Evolutionary conservation across 1,140 invertebrate species (phyloP).

Genomic region (Caenorhabditis elegans): DNA sequence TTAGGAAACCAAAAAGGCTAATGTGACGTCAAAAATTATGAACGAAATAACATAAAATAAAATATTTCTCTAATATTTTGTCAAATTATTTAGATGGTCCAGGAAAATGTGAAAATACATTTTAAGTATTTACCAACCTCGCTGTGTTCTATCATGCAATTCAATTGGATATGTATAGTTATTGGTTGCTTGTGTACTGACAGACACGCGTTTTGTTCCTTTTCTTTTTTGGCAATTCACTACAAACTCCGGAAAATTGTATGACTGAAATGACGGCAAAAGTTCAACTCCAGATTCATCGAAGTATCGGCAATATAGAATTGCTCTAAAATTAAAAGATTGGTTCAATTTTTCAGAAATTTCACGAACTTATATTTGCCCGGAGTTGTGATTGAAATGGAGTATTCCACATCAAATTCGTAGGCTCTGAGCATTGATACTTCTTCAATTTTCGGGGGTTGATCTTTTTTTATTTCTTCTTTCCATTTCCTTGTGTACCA

Average conservation of each 20-base stretch:
- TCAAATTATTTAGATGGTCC: too few relatives aligned
- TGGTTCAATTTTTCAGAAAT: background rate
- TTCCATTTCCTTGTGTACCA: background rate
- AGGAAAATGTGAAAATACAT: too few relatives aligned
- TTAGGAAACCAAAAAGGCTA: too few relatives aligned
- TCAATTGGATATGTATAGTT: slow-evolving; percentile 13
- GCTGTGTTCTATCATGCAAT: background rate
- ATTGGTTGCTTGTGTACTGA: background rate
- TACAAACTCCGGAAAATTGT: background rate
- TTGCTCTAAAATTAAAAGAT: background rate
- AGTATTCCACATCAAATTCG: slow-evolving; percentile 17
- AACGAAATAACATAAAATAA: too few relatives aligned
- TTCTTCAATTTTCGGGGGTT: background rate
- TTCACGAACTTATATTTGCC: background rate
- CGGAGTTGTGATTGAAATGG: background rate
- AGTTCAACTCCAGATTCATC: background rate
- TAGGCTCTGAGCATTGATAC: background rate
- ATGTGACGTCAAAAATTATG: too few relatives aligned
- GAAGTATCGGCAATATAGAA: background rate
- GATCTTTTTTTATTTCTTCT: background rate
- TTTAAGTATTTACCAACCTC: background rate
- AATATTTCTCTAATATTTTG: too few relatives aligned
- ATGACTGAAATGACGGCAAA: background rate
- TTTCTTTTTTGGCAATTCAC: background rate
- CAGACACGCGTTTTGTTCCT: background rate